Conservation (phyloP, 2,888 invertebrate species). For the Eupeodes luniger region DNA sequence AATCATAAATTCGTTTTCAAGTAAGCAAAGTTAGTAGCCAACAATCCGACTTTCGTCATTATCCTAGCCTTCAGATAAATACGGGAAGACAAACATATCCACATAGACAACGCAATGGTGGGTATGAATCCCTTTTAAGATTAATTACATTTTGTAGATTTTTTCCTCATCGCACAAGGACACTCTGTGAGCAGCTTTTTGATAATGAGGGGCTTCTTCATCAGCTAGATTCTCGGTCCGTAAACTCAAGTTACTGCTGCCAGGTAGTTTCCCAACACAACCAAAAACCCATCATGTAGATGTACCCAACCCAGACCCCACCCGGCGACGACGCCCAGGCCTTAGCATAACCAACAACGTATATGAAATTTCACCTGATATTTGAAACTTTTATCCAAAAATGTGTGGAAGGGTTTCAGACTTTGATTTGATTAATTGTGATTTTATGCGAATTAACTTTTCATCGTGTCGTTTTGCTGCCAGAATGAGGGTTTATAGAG, state of each 20-base stretch:
- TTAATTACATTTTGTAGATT: slow-evolving; percentile 73
- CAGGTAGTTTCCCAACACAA: not conserved
- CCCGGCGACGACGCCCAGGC: not conserved
- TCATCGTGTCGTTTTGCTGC: slow-evolving; percentile 41
- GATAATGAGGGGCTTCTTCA: slow-evolving; percentile 58
- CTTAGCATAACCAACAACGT: not conserved
- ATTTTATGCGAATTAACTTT: slow-evolving; percentile 74
- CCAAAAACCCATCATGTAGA: not conserved
- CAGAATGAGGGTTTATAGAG: slow-evolving; percentile 17
- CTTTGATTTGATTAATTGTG: slow-evolving; percentile 75
- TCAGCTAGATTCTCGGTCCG: not conserved
- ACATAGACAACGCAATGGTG: slow-evolving; percentile 7
- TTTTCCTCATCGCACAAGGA: slow-evolving; percentile 44
- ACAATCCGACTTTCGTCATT: slow-evolving; percentile 69
- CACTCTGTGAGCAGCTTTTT: slow-evolving; percentile 23
- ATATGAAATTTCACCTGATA: slow-evolving; percentile 67
- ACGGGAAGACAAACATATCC: slow-evolving; percentile 27
- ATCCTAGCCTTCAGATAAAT: slow-evolving; percentile 35
- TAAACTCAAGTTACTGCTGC: not conserved
- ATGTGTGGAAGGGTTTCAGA: slow-evolving; percentile 22
- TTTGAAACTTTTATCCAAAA: slow-evolving; percentile 49
- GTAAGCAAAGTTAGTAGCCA: slow-evolving; percentile 60
- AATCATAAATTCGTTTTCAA: slow-evolving; percentile 72
- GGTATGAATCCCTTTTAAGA: slow-evolving; percentile 50
- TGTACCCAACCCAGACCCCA: not conserved